These are phyloP conservation scores for Chunga burmeisteri DNA, from an alignment of 2,113 vertebrate species.

Conservation along the genomic window DNA sequence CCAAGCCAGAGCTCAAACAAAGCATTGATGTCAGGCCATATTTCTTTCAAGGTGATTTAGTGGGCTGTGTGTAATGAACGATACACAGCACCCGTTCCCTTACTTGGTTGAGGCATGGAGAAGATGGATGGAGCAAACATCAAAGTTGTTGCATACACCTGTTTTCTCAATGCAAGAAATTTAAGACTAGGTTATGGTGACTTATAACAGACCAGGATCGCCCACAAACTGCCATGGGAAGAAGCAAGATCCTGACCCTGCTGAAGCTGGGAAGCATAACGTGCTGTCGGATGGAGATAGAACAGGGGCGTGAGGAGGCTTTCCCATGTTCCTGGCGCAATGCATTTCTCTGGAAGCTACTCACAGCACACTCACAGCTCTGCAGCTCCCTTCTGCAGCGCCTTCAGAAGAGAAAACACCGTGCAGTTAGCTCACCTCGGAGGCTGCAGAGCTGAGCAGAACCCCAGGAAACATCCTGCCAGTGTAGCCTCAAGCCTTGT, in stretches of 20 bases:
- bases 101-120: neutral
- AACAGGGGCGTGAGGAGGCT: neutral
- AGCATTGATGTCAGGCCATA: neutral
- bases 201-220: fast-evolving
- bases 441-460: neutral
- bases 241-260: neutral
- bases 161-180: neutral
- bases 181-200: neutral
- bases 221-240: neutral
- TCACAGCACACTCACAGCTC: neutral
- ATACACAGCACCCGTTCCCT: neutral
- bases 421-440: neutral
- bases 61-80: neutral
- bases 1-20: neutral
- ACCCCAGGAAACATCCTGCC: neutral
- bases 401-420: neutral
- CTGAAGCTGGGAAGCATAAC: neutral
- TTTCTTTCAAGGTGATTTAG: neutral
- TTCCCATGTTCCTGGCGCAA: neutral
- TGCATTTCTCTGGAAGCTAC: neutral
- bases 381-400: neutral
- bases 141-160: neutral
- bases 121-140: neutral
- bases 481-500: neutral
- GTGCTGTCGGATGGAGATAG: neutral